Percentiles rank a stretch among this genome's conserved stretches.
Evolutionary conservation across 1,140 invertebrate genomes (phyloP).

Genomic region (Drosophila murphyi): DNA sequence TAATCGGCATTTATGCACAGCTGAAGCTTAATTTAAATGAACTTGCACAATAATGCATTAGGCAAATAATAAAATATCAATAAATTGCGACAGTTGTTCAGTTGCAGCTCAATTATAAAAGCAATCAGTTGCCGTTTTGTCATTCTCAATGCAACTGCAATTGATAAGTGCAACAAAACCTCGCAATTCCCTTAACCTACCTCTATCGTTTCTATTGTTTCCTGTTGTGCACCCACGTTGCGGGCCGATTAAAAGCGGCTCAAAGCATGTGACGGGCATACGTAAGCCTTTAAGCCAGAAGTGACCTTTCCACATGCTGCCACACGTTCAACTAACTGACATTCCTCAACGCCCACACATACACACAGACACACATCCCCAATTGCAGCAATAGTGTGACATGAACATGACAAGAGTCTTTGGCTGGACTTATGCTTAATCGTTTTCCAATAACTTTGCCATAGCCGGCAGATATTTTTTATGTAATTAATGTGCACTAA

Average conservation of each 20-base stretch:
- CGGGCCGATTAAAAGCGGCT: constrained; percentile 65
- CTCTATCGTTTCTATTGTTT: not conserved
- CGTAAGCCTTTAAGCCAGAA: constrained; percentile 74
- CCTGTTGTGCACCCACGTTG: constrained; percentile 31
- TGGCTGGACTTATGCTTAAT: constrained; percentile 59
- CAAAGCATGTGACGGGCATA: constrained; percentile 54
- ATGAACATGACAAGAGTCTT: constrained; percentile 41
- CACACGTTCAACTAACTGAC: constrained; percentile 18
- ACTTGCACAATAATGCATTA: constrained; percentile 4
- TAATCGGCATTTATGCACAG: constrained; percentile 2
- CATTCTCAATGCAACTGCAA: constrained; percentile 30
- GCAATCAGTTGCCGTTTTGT: constrained; percentile 57
- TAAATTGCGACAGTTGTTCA: constrained; percentile 59
- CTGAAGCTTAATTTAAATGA: constrained; percentile 1
- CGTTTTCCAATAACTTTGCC: constrained; percentile 61
- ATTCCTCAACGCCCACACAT: constrained; percentile 22
- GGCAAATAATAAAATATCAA: constrained; percentile 3
- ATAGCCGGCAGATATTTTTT: constrained; percentile 45
- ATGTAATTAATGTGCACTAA: constrained; percentile 20
- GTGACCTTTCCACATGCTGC: constrained; percentile 70
- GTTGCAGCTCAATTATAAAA: constrained; percentile 18
- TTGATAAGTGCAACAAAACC: constrained; percentile 27
- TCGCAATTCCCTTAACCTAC: not conserved
- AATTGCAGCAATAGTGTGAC: constrained; percentile 6
- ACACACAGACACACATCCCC: constrained; percentile 14